Conservation (phyloP, 2,888 invertebrate species). For the Tinea pellionella region DNA sequence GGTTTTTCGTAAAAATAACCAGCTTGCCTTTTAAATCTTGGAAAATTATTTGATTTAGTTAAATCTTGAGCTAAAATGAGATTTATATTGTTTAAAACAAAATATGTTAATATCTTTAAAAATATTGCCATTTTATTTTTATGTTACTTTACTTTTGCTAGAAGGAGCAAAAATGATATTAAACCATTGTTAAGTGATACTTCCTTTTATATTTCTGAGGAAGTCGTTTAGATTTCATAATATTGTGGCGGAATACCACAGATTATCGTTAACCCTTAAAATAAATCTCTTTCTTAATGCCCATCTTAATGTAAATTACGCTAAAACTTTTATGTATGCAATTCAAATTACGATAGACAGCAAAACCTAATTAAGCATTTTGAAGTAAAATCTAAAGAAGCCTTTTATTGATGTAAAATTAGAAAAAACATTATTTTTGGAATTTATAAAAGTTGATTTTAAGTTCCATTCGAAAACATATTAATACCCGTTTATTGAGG, state of each 20-base stretch:
- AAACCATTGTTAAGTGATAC: not conserved
- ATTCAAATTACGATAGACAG: no score
- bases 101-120: not conserved
- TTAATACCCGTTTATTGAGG: no score
- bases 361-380: no score
- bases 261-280: not conserved
- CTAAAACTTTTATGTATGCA: no score
- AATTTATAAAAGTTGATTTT: no score
- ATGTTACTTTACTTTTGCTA: no score
- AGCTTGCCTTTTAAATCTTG: conserved; percentile 39
- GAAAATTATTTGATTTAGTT: not conserved
- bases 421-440: no score
- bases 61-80: not conserved
- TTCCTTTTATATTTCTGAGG: conserved; percentile 9
- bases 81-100: not conserved
- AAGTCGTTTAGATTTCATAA: conserved; percentile 6
- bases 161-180: not conserved
- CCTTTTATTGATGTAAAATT: no score
- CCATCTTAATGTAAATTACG: no score
- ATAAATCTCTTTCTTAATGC: no score
- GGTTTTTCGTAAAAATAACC: conserved; percentile 59
- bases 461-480: no score
- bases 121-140: not conserved
- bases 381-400: no score
- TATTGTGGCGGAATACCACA: not conserved